Conservation (phyloP, 2,113 vertebrate genomes). For the Stegostoma tigrinum region DNA sequence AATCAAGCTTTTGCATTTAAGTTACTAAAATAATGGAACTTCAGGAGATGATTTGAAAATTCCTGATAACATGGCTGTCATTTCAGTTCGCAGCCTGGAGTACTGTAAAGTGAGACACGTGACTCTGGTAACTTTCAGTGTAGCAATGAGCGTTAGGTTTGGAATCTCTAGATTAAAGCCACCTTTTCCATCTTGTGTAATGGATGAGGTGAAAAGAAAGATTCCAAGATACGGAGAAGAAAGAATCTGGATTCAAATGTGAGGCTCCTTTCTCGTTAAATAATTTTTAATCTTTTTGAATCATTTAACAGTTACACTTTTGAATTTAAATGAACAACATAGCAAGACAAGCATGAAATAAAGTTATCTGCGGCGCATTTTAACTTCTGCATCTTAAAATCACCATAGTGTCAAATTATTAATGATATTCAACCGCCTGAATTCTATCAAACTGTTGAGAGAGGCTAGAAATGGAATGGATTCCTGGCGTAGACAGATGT, state of each 20-base stretch:
- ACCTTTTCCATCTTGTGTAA: background rate
- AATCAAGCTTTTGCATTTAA: background rate
- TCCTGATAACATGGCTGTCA: background rate
- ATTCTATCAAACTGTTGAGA: background rate
- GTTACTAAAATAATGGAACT: background rate
- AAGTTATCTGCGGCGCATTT: background rate
- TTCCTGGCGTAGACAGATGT: background rate
- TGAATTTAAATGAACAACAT: background rate
- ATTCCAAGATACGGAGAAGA: background rate
- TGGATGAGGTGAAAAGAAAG: background rate
- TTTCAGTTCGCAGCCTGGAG: background rate
- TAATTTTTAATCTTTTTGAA: background rate
- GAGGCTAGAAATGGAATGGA: background rate
- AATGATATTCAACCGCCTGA: background rate
- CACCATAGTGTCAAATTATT: background rate
- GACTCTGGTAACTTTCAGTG: background rate
- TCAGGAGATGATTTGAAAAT: background rate
- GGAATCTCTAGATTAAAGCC: background rate
- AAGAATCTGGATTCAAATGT: background rate
- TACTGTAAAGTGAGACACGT: background rate
- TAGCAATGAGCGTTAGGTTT: background rate
- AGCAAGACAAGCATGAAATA: background rate
- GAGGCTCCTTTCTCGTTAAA: background rate
- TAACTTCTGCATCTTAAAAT: background rate
- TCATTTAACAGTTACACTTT: background rate